These are phyloP conservation scores for Patiria miniata DNA, from an alignment of 35 echinoderm and acorn worm species.

Conservation along the genomic window DNA sequence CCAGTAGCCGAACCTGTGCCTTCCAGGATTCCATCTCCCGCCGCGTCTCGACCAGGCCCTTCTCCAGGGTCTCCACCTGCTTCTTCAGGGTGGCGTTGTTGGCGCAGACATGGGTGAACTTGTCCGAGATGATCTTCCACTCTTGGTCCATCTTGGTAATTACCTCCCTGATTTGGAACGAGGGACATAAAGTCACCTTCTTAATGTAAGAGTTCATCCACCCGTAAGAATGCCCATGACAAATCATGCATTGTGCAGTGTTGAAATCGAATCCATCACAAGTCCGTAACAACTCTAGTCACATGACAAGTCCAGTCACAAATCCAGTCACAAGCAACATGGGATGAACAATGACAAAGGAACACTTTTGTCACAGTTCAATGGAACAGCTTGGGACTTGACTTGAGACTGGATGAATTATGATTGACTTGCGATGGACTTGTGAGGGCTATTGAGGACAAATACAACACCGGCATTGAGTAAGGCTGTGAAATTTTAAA, in stretches of 20 bases:
- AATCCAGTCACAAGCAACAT: too few species aligned
- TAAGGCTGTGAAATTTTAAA: too few species aligned
- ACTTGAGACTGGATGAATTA: too few species aligned
- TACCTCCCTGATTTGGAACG: slow-evolving; percentile 59
- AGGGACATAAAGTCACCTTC: background rate
- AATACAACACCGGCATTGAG: too few species aligned
- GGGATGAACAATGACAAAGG: too few species aligned
- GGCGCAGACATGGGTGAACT: slow-evolving; percentile 82
- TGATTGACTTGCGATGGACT: too few species aligned
- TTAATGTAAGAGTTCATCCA: background rate
- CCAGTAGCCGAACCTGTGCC: slow-evolving; percentile 24
- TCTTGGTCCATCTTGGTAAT: slow-evolving; percentile 89
- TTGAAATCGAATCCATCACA: too few species aligned
- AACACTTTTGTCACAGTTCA: too few species aligned
- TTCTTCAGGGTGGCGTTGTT: slow-evolving; percentile 68
- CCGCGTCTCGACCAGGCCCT: slow-evolving; percentile 36
- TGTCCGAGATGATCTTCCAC: slow-evolving; percentile 81
- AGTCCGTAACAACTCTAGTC: too few species aligned
- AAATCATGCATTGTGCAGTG: background rate
- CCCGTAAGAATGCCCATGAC: background rate
- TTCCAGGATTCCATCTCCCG: slow-evolving; percentile 31
- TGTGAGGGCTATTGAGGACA: too few species aligned
- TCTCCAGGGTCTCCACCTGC: slow-evolving; percentile 48
- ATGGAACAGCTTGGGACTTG: too few species aligned
- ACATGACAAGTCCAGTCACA: too few species aligned